Conservation (phyloP, 2,888 invertebrate species). For the Pyralis farinalis region DNA sequence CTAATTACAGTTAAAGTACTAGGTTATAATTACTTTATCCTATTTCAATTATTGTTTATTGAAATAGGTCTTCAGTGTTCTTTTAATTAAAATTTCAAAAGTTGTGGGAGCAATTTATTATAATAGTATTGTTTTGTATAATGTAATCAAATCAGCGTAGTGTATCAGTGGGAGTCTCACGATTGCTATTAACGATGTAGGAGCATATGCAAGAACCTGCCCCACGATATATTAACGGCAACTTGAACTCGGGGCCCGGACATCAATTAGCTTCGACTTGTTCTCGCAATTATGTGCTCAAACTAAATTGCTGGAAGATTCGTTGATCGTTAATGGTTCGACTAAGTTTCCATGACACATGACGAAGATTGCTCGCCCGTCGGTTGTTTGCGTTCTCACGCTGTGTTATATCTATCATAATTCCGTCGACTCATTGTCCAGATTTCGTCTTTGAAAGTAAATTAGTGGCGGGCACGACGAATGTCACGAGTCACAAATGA, state of each 20-base stretch:
- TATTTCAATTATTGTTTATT: too few species aligned
- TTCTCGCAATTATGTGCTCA: constrained; percentile 78
- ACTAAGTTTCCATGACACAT: constrained; percentile 59
- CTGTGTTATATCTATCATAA: constrained; percentile 33
- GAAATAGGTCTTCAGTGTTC: too few species aligned
- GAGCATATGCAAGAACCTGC: constrained; percentile 43
- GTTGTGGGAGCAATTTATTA: constrained; percentile 4
- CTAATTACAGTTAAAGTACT: too few species aligned
- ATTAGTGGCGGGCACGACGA: constrained; percentile 31
- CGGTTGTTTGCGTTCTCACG: constrained; percentile 43
- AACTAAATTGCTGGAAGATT: constrained; percentile 74
- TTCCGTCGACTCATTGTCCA: constrained; percentile 45
- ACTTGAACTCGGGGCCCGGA: constrained; percentile 60
- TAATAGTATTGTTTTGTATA: constrained; percentile 5
- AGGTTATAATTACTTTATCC: too few species aligned
- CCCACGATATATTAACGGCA: constrained; percentile 51
- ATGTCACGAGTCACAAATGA: constrained; percentile 60
- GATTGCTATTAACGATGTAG: constrained; percentile 23
- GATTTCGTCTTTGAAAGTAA: constrained; percentile 26
- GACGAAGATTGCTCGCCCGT: constrained; percentile 29
- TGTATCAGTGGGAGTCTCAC: constrained; percentile 23
- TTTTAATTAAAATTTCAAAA: too few species aligned
- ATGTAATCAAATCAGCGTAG: constrained; percentile 16
- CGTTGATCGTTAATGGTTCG: constrained; percentile 64
- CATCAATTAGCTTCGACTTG: constrained; percentile 75